These are phyloP conservation scores for Calephelis virginiensis DNA, from an alignment of 1,140 invertebrate genomes.

Conservation along the genomic window DNA sequence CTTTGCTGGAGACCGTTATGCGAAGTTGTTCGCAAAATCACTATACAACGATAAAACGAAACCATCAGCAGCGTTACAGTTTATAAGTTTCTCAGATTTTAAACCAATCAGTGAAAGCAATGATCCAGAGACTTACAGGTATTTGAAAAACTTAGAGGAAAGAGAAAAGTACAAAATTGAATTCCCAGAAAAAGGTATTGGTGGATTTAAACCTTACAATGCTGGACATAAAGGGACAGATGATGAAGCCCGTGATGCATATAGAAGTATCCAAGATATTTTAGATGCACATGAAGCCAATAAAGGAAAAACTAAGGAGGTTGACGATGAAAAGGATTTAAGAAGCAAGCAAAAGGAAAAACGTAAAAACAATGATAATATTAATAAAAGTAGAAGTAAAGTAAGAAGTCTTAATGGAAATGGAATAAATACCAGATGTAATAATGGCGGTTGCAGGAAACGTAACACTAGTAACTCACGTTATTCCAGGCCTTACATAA, in stretches of 20 bases:
- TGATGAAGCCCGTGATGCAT: constrained; percentile 49
- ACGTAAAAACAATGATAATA: constrained; percentile 24
- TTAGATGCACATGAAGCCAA: constrained; percentile 59
- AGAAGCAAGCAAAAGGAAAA: constrained; percentile 20
- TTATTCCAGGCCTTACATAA: constrained; percentile 42
- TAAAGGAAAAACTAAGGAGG: constrained; percentile 33
- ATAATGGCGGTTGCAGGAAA: constrained; percentile 47
- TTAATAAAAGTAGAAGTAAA: constrained; percentile 35
- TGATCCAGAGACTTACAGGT: constrained; percentile 58
- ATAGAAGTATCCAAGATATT: constrained; percentile 62
- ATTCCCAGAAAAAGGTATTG: constrained; percentile 34
- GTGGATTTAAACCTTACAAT: constrained; percentile 40
- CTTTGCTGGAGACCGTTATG: constrained; percentile 39
- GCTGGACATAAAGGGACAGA: constrained; percentile 24
- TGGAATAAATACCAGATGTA: constrained; percentile 42
- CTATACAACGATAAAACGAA: constrained; percentile 38
- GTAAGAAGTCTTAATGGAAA: constrained; percentile 39
- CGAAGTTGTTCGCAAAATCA: constrained; percentile 39
- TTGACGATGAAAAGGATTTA: constrained; percentile 27
- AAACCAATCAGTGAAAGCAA: constrained; percentile 51
- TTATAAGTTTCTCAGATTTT: constrained; percentile 49
- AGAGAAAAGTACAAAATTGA: constrained; percentile 38
- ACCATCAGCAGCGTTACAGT: constrained; percentile 43
- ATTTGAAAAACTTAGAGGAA: constrained; percentile 55
- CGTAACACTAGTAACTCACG: constrained; percentile 23